Percentiles rank a stretch among this genome's conserved stretches.
Evolutionary conservation across 2,797 vertebrate genomes (phyloP).

Genomic region (Denticeps clupeoides): DNA sequence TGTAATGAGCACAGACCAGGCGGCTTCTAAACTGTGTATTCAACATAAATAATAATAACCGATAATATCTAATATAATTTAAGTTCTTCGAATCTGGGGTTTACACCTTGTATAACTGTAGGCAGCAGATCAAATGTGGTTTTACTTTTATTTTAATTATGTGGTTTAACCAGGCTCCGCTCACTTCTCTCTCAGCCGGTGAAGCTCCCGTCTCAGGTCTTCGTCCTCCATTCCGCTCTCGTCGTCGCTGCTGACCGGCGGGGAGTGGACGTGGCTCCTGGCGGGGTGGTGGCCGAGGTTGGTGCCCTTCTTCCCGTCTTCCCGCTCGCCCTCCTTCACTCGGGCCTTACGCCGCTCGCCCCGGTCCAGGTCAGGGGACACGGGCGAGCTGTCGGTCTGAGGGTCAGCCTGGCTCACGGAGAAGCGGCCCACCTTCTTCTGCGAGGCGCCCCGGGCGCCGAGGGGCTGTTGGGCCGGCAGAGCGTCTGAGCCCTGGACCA

Average conservation of each 20-base stretch:
- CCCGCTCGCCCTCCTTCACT: slow-evolving; percentile 52
- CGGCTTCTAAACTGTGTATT: too few relatives aligned
- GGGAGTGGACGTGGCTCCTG: slow-evolving; percentile 66
- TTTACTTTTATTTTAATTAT: too few relatives aligned
- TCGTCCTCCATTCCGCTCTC: slow-evolving; percentile 82
- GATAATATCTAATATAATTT: too few relatives aligned
- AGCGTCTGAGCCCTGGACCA: slow-evolving; percentile 36
- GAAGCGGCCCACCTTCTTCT: slow-evolving; percentile 65
- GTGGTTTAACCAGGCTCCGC: slow-evolving; percentile 23
- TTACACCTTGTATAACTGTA: too few relatives aligned
- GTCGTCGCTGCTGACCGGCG: slow-evolving; percentile 77
- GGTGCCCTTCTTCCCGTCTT: slow-evolving; percentile 50
- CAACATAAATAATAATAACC: too few relatives aligned
- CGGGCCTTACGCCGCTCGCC: slow-evolving; percentile 48
- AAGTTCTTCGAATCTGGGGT: too few relatives aligned
- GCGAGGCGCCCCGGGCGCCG: slow-evolving; percentile 29
- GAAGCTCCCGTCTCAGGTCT: slow-evolving; percentile 73
- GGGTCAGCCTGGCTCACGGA: slow-evolving; percentile 55
- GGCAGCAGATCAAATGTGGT: too few relatives aligned
- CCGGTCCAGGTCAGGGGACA: slow-evolving; percentile 50
- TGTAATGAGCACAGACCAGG: too few relatives aligned
- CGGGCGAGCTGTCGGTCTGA: slow-evolving; percentile 59
- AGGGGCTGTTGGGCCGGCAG: slow-evolving; percentile 31
- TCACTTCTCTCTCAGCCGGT: slow-evolving; percentile 82
- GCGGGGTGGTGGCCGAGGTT: slow-evolving; percentile 38